phyloP scores from a whole-genome alignment of 1,140 invertebrate genomes.

The Araneus ventricosus region DNA sequence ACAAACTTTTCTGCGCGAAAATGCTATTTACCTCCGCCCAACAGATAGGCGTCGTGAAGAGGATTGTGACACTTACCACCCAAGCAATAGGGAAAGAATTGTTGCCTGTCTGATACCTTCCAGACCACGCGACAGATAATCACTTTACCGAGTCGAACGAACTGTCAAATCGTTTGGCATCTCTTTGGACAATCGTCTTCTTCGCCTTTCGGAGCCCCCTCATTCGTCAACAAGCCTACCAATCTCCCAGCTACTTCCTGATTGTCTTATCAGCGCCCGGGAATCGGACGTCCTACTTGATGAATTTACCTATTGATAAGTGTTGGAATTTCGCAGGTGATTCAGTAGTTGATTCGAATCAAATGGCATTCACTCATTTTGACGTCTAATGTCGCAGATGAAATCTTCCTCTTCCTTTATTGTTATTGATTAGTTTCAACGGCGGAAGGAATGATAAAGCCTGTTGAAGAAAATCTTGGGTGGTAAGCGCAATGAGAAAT shows the following conservation, averaged over 20 bases:
- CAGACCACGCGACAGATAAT: slow-evolving; percentile 50
- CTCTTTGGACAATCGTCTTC: background rate
- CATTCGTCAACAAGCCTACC: slow-evolving; percentile 12
- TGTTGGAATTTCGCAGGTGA: background rate
- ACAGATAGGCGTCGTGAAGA: slow-evolving; percentile 14
- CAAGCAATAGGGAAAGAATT: slow-evolving; percentile 1
- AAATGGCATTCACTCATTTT: background rate
- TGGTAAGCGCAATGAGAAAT: no score
- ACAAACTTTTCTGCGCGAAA: slow-evolving; percentile 13
- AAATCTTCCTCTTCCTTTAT: background rate
- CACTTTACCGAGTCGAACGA: slow-evolving; percentile 31
- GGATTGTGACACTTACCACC: background rate
- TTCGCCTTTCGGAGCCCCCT: background rate
- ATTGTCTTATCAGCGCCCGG: slow-evolving; percentile 25
- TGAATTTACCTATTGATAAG: slow-evolving; percentile 23
- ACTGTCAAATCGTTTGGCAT: slow-evolving; percentile 41
- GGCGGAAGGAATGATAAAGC: background rate
- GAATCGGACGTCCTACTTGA: background rate
- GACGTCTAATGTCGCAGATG: background rate
- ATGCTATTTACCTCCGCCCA: background rate
- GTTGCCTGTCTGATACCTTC: slow-evolving; percentile 22
- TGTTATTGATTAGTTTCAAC: background rate
- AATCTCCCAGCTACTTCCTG: background rate
- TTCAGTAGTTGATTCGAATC: slow-evolving; percentile 5
- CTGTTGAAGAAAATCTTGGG: background rate